Evolutionary conservation across 2,797 vertebrate species (phyloP).

Genomic region (Pristis pectinata): DNA sequence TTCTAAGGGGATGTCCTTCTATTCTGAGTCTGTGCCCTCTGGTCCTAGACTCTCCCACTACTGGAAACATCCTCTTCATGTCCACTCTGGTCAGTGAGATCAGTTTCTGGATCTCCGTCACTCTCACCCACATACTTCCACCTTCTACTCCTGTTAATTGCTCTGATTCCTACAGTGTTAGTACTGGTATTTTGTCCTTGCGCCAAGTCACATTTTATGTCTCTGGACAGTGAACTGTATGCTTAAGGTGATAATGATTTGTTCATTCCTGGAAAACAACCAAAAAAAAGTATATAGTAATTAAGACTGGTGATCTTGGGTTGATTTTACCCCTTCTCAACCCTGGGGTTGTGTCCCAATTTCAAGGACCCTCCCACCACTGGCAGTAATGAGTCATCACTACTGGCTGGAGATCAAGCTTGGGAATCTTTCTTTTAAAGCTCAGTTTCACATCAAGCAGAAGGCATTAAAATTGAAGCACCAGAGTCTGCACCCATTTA

Average conservation of each 20-base stretch:
- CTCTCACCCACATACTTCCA: not conserved
- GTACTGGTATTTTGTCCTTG: not conserved
- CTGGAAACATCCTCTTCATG: no score
- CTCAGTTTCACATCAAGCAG: not conserved
- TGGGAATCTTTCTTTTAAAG: not conserved
- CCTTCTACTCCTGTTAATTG: not conserved
- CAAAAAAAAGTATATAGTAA: not conserved
- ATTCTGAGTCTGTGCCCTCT: no score
- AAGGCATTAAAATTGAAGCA: not conserved
- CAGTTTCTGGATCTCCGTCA: not conserved
- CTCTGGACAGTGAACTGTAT: not conserved
- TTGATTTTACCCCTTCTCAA: not conserved
- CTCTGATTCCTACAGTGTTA: not conserved
- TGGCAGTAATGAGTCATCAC: not conserved
- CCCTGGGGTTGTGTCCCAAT: not conserved
- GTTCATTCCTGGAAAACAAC: not conserved
- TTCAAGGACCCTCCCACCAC: not conserved
- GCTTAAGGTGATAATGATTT: not conserved
- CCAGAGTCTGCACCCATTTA: not conserved
- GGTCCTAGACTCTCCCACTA: no score
- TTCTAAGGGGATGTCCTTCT: no score
- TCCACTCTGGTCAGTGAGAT: not conserved
- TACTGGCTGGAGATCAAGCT: not conserved
- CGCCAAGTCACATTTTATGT: not conserved
- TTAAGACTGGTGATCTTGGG: not conserved